A percentile compares a stretch with the other conserved stretches of the same genome.
These are phyloP conservation scores for Paralinhomoeus sp. DNA, from an alignment of 2,888 invertebrate genomes.

Conservation along the genomic window DNA sequence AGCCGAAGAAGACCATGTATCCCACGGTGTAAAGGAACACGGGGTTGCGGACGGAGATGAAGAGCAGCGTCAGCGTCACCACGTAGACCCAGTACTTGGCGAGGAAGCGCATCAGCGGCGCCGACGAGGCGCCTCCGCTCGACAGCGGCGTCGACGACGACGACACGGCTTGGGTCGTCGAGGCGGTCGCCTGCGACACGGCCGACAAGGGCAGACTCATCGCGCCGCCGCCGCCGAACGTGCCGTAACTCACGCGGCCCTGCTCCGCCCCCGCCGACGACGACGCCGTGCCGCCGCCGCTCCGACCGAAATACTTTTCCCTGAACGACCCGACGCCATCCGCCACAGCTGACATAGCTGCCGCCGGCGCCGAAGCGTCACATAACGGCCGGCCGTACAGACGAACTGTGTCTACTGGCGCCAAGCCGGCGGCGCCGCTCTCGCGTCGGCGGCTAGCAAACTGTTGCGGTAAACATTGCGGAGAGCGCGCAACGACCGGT, in stretches of 20 bases:
- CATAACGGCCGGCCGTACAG: not conserved
- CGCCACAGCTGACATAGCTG: too few relatives aligned
- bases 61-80: slow-evolving; percentile 69
- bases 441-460: too few relatives aligned
- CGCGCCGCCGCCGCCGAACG: too few relatives aligned
- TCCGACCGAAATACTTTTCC: too few relatives aligned
- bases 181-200: not conserved
- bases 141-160: not conserved
- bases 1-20: slow-evolving; percentile 82
- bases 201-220: not conserved
- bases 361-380: too few relatives aligned
- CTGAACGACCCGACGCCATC: too few relatives aligned
- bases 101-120: slow-evolving; percentile 32
- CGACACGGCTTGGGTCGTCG: too few relatives aligned
- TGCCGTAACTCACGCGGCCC: not conserved
- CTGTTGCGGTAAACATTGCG: too few relatives aligned
- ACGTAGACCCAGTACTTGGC: slow-evolving; percentile 91
- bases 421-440: not conserved
- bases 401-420: not conserved
- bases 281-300: too few relatives aligned
- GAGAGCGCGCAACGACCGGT: too few relatives aligned
- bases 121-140: not conserved
- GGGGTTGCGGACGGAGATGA: slow-evolving; percentile 52
- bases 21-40: slow-evolving; percentile 58
- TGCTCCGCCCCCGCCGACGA: too few relatives aligned